Base-by-base conservation (phyloP, 2,113 vertebrate species). In the Rattus norvegicus region DNA sequence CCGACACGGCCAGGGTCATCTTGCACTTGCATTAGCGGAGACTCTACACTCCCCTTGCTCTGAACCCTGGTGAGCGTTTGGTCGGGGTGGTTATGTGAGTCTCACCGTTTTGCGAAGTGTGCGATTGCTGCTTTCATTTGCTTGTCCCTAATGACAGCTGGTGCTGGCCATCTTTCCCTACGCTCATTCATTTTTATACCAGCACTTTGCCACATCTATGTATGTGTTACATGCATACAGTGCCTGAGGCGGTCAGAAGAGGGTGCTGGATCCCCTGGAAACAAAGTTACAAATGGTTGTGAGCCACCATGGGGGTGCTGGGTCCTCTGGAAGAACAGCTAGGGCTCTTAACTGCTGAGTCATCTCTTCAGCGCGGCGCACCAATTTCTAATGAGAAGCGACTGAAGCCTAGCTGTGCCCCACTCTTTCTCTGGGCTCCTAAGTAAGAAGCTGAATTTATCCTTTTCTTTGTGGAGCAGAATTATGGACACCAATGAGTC, bases 361-460 rank as follows among this genome's bases (percentile, higher is more conserved):
- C 20, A 13, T n/a, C 54, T 24, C 77, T 80, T 9, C 49, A 56
- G 52, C 52, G 47, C 77, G 24, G 24, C 54, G 54, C 30, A 30
- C 43, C 49, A 69, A 1, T 56, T 56, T 95, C n/a, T 59, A 81
- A n/a, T 79, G 90, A 80, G 20, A 26, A 77, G 67, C 92, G 39
- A 80, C 89, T 69, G 28, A 80, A 92, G 28, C 19, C 59, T 65
- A 54, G 36, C 63, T 90, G 52, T 61, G 43, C 14, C 33, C 84
- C 6, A 36, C 61, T 81, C 86, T 52, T 84, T 54, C 56, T 65
- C 83, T 89, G 70, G 84, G 8, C 94, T 85, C 59, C 49, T 94
- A 63, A 79, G 77, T 56, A 54, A 47, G 88, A 49, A 63, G 59
- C n/a, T 70, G 49, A 91, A 59, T 33, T 43, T 86, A 39, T 24